Percentiles rank a stretch among this genome's conserved stretches.
These are phyloP conservation scores for Pachyrhynchus sulphureomaculatus DNA, from an alignment of 1,140 invertebrate species.

Conservation along the genomic window DNA sequence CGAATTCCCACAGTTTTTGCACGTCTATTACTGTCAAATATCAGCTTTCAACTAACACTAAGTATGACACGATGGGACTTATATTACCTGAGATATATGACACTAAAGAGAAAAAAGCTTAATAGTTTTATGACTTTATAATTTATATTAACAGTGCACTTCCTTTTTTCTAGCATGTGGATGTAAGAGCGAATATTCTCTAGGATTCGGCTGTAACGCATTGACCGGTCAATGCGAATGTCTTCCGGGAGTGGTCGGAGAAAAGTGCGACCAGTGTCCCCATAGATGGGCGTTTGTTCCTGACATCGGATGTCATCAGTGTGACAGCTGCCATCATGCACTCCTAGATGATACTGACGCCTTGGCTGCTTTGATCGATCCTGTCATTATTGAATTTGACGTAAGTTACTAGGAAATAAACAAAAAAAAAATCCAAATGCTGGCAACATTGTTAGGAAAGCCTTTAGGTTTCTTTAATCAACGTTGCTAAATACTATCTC, in stretches of 20 bases:
- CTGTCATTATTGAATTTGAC: conserved; percentile 69
- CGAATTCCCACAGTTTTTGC: no score
- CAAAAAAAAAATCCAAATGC: background rate
- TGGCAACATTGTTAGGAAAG: conserved; percentile 24
- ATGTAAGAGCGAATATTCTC: conserved; percentile 84
- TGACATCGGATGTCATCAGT: conserved; percentile 72
- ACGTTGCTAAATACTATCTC: no score
- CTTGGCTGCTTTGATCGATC: conserved; percentile 63
- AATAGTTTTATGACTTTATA: no score
- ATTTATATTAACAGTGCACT: no score
- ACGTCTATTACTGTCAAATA: no score
- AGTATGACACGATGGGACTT: no score
- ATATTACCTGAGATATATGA: no score
- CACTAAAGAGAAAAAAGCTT: no score
- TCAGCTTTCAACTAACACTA: no score
- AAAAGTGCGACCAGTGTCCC: conserved; percentile 93
- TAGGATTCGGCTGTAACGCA: conserved; percentile 86
- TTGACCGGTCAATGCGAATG: conserved; percentile 91
- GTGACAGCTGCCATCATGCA: conserved; percentile 86
- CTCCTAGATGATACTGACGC: conserved; percentile 84
- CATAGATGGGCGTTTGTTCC: conserved; percentile 75
- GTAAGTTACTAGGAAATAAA: conserved; percentile 50
- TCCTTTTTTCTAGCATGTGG: conserved; percentile 68
- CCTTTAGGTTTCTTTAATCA: no score
- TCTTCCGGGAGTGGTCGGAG: conserved; percentile 90